These are phyloP conservation scores for Ectobius pallidus DNA, from an alignment of 2,888 invertebrate species.

Conservation along the genomic window DNA sequence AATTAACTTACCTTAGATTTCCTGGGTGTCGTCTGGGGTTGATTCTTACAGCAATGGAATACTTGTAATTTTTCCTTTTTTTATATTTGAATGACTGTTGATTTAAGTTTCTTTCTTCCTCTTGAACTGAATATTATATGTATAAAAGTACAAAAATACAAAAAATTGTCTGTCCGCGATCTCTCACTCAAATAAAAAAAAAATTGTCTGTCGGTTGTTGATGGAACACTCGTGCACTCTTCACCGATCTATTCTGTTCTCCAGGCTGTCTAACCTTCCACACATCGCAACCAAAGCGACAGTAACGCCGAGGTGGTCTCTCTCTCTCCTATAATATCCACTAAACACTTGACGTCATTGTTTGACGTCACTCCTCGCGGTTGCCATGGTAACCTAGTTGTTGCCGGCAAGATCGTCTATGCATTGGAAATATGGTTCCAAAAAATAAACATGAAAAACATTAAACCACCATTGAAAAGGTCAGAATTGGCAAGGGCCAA, in stretches of 20 bases:
- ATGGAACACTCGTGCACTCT: constrained; percentile 7
- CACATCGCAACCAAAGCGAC: neutral
- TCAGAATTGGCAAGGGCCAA: too few species aligned
- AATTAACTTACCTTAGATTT: constrained; percentile 3
- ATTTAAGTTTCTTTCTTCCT: neutral
- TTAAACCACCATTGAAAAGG: too few species aligned
- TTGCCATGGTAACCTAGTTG: constrained; percentile 6
- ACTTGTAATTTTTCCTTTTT: neutral
- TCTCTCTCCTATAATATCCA: neutral
- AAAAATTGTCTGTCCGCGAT: constrained; percentile 33
- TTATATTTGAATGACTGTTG: neutral
- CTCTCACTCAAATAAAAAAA: neutral
- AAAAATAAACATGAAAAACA: too few species aligned
- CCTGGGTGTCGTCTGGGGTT: neutral
- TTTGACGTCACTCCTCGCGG: constrained; percentile 12
- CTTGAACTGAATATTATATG: neutral
- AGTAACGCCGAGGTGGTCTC: neutral
- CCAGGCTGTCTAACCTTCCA: neutral
- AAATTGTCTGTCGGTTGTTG: constrained; percentile 16
- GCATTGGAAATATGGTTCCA: too few species aligned
- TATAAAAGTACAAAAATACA: constrained; percentile 41
- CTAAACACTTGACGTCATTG: constrained; percentile 3
- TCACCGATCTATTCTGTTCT: constrained; percentile 7
- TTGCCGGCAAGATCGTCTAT: constrained; percentile 4
- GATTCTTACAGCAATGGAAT: neutral